Evolutionary conservation across 1,140 invertebrate genomes (phyloP).

Genomic region (Leguminivora glycinivorella): DNA sequence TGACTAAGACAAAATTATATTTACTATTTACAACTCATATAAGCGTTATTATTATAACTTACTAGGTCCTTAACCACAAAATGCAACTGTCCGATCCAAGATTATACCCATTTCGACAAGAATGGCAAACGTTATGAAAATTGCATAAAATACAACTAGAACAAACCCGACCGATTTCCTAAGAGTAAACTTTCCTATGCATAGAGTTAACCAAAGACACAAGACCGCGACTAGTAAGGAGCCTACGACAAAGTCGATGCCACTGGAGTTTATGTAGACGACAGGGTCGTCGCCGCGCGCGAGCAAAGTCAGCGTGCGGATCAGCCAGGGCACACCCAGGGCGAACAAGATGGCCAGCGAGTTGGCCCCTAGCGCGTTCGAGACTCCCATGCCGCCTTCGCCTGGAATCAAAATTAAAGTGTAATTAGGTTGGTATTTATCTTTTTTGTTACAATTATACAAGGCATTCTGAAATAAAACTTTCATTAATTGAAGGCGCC

Average conservation of each 20-base stretch:
- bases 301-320: slow-evolving; percentile 83
- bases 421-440: background rate
- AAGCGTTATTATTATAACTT: background rate
- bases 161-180: slow-evolving; percentile 80
- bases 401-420: slow-evolving; percentile 79
- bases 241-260: slow-evolving; percentile 83
- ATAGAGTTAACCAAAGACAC: slow-evolving; percentile 80
- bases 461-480: too few relatives aligned
- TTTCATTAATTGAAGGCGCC: too few relatives aligned
- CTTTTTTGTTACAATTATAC: too few relatives aligned
- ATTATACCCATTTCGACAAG: slow-evolving; percentile 66
- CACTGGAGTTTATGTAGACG: slow-evolving; percentile 80
- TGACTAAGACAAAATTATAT: background rate
- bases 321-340: slow-evolving; percentile 91
- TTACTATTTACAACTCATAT: background rate
- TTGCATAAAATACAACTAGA: slow-evolving; percentile 80
- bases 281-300: slow-evolving; percentile 65
- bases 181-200: slow-evolving; percentile 80
- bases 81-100: slow-evolving; percentile 35
- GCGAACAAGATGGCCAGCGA: slow-evolving; percentile 92
- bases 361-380: slow-evolving; percentile 91
- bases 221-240: slow-evolving; percentile 81
- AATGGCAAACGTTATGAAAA: slow-evolving; percentile 82
- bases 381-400: slow-evolving; percentile 90
- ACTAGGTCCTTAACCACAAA: background rate